Base-by-base conservation (phyloP, 1,140 invertebrate species). In the Ooceraea biroi region DNA sequence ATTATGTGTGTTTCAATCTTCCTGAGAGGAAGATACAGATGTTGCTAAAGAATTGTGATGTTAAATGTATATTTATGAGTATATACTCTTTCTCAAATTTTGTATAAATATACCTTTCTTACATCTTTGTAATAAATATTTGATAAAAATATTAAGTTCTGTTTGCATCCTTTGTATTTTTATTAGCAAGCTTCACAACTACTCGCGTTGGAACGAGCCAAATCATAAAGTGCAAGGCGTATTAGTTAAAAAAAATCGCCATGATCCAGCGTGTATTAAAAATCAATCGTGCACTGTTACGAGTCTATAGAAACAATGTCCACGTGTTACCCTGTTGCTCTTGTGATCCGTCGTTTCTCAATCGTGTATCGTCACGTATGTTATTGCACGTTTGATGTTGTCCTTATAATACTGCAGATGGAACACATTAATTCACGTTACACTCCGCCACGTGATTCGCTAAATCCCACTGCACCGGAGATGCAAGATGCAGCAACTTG, bases 121-220 rank as follows among this genome's bases (percentile, higher is more conserved):
- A 65, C 36, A 82, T 73, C 57, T 88, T 50, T 88, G 27, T 74
- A 87, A 87, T 88, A 88, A 84, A 88, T 87, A 77, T 80, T 80
- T 48, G 50, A 78, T 12, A 0, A 74, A 73, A 74, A 82, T 0
- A 19, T 48, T 0, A 65, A 46, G 22, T 0, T 7, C 7, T 46
- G 7, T 22, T 41, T 50, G 30, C 63, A 44, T 17, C 41, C 14
- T 1, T 22, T 3, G 1, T 36, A 52, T 27, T 2, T n/a, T 66
- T 52, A 19, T n/a, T 17, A n/a, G n/a, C n/a, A n/a, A n/a, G n/a
- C n/a, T n/a, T n/a, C n/a, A n/a, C n/a, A 55, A 22, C 52, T 7
- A 17, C 8, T 22, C 7, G 36, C 36, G 36, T 7, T 36, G 36
- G 36, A n/a, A 3, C 36, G 7, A 7, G 7, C 36, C 36, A 36